Conservation (phyloP, 2,113 vertebrate genomes). For the Electrona antarctica region DNA sequence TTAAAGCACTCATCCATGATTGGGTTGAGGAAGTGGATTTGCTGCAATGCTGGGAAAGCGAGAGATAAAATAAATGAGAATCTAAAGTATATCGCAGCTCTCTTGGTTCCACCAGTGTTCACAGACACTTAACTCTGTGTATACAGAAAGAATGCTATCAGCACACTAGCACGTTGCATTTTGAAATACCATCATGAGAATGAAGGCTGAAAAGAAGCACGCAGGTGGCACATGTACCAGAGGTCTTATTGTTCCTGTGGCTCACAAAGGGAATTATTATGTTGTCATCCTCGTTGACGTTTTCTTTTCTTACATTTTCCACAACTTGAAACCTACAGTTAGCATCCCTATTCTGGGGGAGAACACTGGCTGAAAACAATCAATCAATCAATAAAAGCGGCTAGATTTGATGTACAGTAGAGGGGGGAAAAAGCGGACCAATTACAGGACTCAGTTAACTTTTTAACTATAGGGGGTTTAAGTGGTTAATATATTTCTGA, state of each 20-base stretch:
- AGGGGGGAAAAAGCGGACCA: too few relatives aligned
- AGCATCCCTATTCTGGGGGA: too few relatives aligned
- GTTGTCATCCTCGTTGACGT: conserved; percentile 12
- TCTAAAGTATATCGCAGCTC: conserved; percentile 20
- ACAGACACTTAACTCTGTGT: neutral
- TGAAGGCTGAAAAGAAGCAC: conserved; percentile 10
- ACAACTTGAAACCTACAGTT: too few relatives aligned
- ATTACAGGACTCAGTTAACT: too few relatives aligned
- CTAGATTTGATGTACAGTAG: too few relatives aligned
- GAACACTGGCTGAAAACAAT: too few relatives aligned
- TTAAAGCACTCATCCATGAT: conserved; percentile 25
- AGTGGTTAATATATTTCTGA: too few relatives aligned
- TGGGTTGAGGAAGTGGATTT: conserved; percentile 10
- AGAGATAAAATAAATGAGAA: conserved; percentile 16
- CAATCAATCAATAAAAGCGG: too few relatives aligned
- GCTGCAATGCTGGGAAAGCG: conserved; percentile 23
- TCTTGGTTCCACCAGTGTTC: neutral
- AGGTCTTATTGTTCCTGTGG: conserved; percentile 5
- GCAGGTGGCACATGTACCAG: conserved; percentile 33
- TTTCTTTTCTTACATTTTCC: too few relatives aligned
- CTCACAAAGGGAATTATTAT: conserved; percentile 32
- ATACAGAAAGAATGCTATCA: neutral
- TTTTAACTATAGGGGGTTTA: too few relatives aligned
- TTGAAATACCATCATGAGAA: conserved; percentile 12
- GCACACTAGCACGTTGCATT: neutral